Evolutionary conservation across 2,113 vertebrate species (phyloP).

Genomic region (Oenanthe melanoleuca): DNA sequence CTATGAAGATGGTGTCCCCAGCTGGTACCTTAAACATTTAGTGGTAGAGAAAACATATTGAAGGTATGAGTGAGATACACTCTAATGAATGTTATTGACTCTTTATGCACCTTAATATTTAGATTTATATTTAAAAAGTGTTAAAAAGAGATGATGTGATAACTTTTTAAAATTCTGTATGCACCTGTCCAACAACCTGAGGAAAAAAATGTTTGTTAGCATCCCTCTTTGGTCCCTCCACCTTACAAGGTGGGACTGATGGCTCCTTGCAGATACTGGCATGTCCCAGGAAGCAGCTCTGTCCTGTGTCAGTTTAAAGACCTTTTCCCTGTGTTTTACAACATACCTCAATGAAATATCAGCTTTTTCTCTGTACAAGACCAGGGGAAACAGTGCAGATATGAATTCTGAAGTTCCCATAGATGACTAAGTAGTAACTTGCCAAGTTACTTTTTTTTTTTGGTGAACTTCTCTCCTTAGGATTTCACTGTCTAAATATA

Average conservation of each 20-base stretch:
- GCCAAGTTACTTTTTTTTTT: neutral
- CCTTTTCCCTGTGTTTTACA: neutral
- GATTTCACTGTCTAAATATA: neutral
- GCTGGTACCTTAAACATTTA: neutral
- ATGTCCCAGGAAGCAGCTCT: neutral
- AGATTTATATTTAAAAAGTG: neutral
- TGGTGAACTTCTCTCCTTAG: neutral
- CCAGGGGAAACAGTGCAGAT: neutral
- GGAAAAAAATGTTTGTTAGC: neutral
- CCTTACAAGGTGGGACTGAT: no score
- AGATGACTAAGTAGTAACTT: neutral
- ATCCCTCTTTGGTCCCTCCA: neutral
- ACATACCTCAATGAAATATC: neutral
- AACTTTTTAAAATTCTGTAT: neutral
- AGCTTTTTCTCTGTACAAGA: neutral
- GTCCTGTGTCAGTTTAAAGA: neutral
- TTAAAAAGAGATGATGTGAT: neutral
- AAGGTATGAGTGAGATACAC: neutral
- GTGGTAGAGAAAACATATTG: neutral
- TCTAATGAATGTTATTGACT: neutral
- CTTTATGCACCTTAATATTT: neutral
- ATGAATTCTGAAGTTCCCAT: neutral
- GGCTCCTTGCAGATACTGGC: rapidly evolving
- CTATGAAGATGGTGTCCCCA: neutral
- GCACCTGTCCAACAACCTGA: neutral